A percentile compares a stretch with the other conserved stretches of the same genome.
Conservation (phyloP, 2,888 invertebrate genomes). For the Pollenia labialis region DNA sequence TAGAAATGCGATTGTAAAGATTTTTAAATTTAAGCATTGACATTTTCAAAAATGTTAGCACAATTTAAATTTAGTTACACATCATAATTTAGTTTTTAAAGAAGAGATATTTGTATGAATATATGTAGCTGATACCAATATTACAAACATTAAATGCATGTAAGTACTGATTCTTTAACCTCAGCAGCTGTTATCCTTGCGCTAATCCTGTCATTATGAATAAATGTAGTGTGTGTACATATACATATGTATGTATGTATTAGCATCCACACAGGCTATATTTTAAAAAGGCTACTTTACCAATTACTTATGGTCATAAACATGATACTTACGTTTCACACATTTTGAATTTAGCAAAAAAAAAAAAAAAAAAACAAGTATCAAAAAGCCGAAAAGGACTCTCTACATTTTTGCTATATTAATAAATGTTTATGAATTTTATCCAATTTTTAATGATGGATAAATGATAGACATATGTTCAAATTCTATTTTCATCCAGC, state of each 20-base stretch:
- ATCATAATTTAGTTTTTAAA: slow-evolving; percentile 59
- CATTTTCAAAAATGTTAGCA: slow-evolving; percentile 7
- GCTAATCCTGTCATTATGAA: slow-evolving; percentile 55
- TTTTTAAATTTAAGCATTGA: slow-evolving; percentile 23
- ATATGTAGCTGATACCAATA: slow-evolving; percentile 1
- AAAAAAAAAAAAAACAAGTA: not conserved
- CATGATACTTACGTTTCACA: slow-evolving; percentile 65
- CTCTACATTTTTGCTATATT: slow-evolving; percentile 14
- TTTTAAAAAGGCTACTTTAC: slow-evolving; percentile 58
- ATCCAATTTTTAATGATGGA: slow-evolving; percentile 62
- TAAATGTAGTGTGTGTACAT: not conserved
- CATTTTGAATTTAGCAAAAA: slow-evolving; percentile 40
- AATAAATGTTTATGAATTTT: slow-evolving; percentile 67
- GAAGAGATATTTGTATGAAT: not conserved
- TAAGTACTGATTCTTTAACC: slow-evolving; percentile 29
- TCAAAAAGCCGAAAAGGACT: not conserved
- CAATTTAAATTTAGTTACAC: slow-evolving; percentile 68
- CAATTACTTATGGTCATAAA: slow-evolving; percentile 72
- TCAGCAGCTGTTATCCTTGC: slow-evolving; percentile 67
- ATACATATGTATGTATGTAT: not conserved
- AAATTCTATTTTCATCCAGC: not conserved
- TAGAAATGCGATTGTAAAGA: not conserved
- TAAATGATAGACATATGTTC: slow-evolving; percentile 55
- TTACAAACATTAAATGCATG: not conserved
- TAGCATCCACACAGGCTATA: not conserved